phyloP scores from a whole-genome alignment of 2,797 vertebrate species.

The Thalassophryne amazonica region DNA sequence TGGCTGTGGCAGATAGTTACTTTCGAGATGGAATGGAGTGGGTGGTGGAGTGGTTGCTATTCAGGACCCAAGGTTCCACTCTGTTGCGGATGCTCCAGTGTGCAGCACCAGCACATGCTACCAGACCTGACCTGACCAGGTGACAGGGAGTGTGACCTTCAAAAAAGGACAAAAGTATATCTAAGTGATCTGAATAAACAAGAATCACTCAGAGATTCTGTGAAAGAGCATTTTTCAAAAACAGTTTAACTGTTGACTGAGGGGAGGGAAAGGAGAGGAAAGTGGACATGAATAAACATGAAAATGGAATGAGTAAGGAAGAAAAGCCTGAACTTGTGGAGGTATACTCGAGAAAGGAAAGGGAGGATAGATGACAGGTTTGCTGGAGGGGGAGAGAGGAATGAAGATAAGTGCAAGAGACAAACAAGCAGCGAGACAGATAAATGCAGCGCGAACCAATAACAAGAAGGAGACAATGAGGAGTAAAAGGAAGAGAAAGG shows the following conservation, averaged over 20 bases:
- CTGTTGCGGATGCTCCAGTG: too few species aligned
- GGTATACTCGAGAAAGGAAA: neutral
- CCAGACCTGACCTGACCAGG: too few species aligned
- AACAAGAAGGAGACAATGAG: conserved; percentile 14
- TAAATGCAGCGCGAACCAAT: conserved; percentile 3
- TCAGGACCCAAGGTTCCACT: too few species aligned
- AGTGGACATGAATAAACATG: conserved; percentile 22
- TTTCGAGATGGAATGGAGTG: too few species aligned
- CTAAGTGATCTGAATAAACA: too few species aligned
- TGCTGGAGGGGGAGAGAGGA: conserved; percentile 8
- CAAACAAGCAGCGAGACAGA: neutral
- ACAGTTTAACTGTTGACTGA: conserved; percentile 27
- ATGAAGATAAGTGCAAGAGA: neutral
- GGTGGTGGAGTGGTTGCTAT: too few species aligned
- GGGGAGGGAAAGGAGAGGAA: neutral
- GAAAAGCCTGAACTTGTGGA: conserved; percentile 10
- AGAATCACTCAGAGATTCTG: too few species aligned
- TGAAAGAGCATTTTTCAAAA: conserved; percentile 20
- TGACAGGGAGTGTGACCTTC: too few species aligned
- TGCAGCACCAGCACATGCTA: too few species aligned
- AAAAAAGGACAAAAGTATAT: too few species aligned
- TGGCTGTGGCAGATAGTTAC: too few species aligned
- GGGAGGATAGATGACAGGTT: conserved; percentile 8
- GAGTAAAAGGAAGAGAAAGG: neutral
- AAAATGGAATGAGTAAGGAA: neutral